Conservation (phyloP, 2,113 vertebrate species). For the Holacanthus passer region DNA sequence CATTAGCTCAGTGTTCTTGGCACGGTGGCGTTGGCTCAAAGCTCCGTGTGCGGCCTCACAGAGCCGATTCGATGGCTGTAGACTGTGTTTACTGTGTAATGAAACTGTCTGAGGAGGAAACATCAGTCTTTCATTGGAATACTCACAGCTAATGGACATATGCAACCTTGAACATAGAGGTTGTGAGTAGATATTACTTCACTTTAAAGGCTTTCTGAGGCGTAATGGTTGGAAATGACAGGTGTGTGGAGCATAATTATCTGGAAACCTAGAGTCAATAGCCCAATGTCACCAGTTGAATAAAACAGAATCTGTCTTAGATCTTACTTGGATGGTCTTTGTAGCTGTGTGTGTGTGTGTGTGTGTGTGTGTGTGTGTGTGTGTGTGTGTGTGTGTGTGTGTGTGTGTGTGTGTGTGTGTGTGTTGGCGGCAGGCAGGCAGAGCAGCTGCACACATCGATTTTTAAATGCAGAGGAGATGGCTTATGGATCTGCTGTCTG, state of each 20-base stretch:
- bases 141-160: background rate
- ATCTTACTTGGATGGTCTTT: background rate
- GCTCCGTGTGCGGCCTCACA: too few species aligned
- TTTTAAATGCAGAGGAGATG: conserved; percentile 86
- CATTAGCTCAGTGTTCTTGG: background rate
- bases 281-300: background rate
- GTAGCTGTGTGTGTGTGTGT: background rate
- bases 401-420: conserved; percentile 38
- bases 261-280: background rate
- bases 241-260: background rate
- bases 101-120: background rate
- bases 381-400: conserved; percentile 37
- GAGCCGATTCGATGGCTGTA: background rate
- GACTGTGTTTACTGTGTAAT: background rate
- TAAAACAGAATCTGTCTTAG: background rate
- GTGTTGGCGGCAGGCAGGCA: conserved; percentile 34
- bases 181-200: background rate
- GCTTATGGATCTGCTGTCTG: conserved; percentile 73
- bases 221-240: background rate
- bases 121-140: background rate
- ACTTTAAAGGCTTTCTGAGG: background rate
- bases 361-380: conserved; percentile 31
- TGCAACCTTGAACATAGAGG: background rate
- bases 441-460: conserved; percentile 78
- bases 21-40: background rate